These are phyloP conservation scores for Nymphalis io DNA, from an alignment of 1,140 invertebrate species.

Conservation along the genomic window DNA sequence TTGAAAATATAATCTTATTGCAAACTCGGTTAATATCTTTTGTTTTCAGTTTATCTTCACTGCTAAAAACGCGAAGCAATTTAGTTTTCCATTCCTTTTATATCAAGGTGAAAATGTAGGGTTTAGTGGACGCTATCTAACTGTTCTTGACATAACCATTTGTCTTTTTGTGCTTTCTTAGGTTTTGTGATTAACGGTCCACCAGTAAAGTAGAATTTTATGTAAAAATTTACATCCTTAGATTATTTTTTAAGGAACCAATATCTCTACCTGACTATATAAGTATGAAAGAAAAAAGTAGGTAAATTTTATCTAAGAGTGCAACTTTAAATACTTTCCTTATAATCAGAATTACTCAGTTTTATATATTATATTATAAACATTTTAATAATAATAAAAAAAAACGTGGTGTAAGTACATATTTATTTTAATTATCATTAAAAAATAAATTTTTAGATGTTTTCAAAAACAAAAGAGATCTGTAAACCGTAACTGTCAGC, in stretches of 20 bases:
- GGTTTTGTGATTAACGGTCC: constrained; percentile 21
- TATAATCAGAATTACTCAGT: too few relatives aligned
- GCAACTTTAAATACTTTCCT: too few relatives aligned
- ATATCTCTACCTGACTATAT: neutral
- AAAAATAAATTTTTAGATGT: neutral
- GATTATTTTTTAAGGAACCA: neutral
- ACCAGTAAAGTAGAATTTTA: neutral
- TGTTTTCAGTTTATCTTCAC: neutral
- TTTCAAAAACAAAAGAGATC: neutral
- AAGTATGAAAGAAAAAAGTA: too few relatives aligned
- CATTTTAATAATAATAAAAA: too few relatives aligned
- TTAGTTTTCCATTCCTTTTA: constrained; percentile 34
- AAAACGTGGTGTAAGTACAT: too few relatives aligned
- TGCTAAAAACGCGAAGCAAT: constrained; percentile 26
- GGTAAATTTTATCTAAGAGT: too few relatives aligned
- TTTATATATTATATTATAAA: too few relatives aligned
- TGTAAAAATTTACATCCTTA: neutral
- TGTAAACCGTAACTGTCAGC: neutral
- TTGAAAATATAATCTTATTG: neutral
- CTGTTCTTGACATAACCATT: constrained; percentile 29
- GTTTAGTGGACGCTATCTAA: constrained; percentile 20
- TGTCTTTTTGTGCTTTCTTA: constrained; percentile 26
- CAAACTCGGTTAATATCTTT: neutral
- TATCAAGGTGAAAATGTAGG: constrained; percentile 29
- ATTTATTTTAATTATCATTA: neutral